Evolutionary conservation across 2,113 vertebrate species (phyloP), one percentile per base, ranked within the genome.

Genomic region (Myrmecophaga tridactyla): DNA sequence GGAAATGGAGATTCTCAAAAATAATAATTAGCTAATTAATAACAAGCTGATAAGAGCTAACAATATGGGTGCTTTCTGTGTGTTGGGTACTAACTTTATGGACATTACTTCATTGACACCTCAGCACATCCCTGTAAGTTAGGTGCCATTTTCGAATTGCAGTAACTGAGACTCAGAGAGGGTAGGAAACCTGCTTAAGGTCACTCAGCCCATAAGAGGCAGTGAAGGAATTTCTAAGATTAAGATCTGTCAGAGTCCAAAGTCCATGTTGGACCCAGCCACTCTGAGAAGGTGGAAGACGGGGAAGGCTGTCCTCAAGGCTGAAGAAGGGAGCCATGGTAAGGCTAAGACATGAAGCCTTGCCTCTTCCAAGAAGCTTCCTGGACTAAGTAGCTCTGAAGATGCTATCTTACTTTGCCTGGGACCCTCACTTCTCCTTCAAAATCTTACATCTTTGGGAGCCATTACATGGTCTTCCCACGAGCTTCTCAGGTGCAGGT

Each of bases 61-160:
- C 7, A 31, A 46, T 7, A 15, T 1, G 20, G 41, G 41, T 36
- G 10, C 46, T 41, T 41, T 58, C 39, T 20, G 0, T 0, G n/a
- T 29, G 29, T 17, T 13, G 18, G 20, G 20, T 34, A 12, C 10
- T 13, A 34, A n/a, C 81, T 67, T n/a, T 60, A 27, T 15, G 34
- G 18, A 46, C 51, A 15, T 3, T 20, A 34, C 29, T 34, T 65
- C 51, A 51, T 13, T 20, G 4, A 23, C 23, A 6, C 56, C 31
- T 51, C 27, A 31, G 65, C 23, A 1, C 0, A 34, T 12, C 48
- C 53, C 41, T 34, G 1, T 27, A 36, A 56, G 80, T 27, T 13
- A 43, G 63, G 62, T 48, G 4, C 51, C 43, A 56, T 23, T 92
- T 46, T 36, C 48, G 73, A 10, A 25, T 1, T 43, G 12, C 10